Evolutionary conservation across 2,113 vertebrate genomes (phyloP).

Genomic region (crab-eating macaque (Macaca fascicularis)): DNA sequence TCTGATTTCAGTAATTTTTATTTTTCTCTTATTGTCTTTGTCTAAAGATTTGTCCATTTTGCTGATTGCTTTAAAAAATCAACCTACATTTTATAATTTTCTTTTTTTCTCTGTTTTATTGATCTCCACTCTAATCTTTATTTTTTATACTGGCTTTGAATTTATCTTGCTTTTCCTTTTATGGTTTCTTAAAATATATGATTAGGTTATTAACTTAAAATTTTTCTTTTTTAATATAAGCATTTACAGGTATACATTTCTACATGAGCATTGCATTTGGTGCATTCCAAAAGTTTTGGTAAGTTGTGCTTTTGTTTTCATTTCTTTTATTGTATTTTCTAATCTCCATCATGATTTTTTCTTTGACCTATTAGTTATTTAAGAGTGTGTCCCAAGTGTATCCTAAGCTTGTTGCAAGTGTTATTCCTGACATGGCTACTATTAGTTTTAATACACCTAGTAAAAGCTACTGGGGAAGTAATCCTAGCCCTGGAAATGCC

Average conservation of each 20-base stretch:
- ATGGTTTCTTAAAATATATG: neutral
- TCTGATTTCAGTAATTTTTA: neutral
- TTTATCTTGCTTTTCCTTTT: neutral
- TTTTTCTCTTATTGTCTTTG: neutral
- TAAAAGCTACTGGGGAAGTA: neutral
- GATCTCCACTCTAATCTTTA: neutral
- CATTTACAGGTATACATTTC: neutral
- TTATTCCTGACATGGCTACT: neutral
- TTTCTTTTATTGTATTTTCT: neutral
- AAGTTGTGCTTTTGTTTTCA: neutral
- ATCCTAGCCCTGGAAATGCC: rapidly evolving
- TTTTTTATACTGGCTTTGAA: neutral
- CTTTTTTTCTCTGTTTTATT: neutral
- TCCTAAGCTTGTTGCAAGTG: neutral
- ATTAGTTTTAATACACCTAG: neutral
- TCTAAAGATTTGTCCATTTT: neutral
- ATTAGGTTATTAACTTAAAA: neutral
- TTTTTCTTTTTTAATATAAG: neutral
- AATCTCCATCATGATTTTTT: neutral
- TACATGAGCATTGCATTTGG: neutral
- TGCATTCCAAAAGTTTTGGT: neutral
- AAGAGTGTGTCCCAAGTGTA: neutral
- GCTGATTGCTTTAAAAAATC: neutral
- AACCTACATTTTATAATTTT: neutral
- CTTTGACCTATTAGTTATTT: neutral